Evolutionary conservation across 2,888 invertebrate species (phyloP).

Genomic region (Crepidodera aurea): DNA sequence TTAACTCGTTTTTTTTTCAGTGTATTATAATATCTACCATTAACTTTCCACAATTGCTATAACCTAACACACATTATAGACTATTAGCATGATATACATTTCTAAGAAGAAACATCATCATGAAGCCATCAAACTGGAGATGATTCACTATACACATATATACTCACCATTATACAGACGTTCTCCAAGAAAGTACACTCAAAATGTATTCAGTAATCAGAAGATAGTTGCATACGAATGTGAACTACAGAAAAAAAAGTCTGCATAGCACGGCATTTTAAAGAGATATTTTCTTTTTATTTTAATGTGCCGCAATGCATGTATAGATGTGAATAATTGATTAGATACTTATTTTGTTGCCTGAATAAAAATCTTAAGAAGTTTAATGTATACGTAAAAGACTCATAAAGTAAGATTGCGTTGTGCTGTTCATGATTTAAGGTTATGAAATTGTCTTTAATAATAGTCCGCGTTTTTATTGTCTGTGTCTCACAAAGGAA

Average conservation of each 20-base stretch:
- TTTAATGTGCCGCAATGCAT: conserved; percentile 12
- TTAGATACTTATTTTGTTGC: conserved; percentile 11
- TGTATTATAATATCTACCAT: not conserved
- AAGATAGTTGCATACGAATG: conserved; percentile 13
- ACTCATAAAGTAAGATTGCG: not conserved
- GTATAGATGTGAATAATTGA: conserved; percentile 18
- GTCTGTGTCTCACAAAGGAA: too few relatives aligned
- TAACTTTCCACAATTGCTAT: not conserved
- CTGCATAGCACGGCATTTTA: conserved; percentile 17
- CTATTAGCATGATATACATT: conserved; percentile 6
- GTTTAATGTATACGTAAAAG: conserved; percentile 6
- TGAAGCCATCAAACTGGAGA: conserved; percentile 17
- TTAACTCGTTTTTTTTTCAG: too few relatives aligned
- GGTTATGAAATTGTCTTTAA: conserved; percentile 3
- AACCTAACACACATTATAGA: not conserved
- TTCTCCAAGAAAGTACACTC: conserved; percentile 9
- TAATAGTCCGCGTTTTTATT: too few relatives aligned
- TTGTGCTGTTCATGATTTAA: not conserved
- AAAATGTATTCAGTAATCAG: conserved; percentile 14
- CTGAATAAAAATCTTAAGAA: not conserved
- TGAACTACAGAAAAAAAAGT: conserved; percentile 12
- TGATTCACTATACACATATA: conserved; percentile 11
- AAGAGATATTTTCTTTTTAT: conserved; percentile 17
- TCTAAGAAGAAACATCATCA: conserved; percentile 7
- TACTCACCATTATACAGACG: conserved; percentile 2